These are phyloP conservation scores for Grapholita molesta DNA, from an alignment of 1,140 invertebrate genomes.

Conservation along the genomic window DNA sequence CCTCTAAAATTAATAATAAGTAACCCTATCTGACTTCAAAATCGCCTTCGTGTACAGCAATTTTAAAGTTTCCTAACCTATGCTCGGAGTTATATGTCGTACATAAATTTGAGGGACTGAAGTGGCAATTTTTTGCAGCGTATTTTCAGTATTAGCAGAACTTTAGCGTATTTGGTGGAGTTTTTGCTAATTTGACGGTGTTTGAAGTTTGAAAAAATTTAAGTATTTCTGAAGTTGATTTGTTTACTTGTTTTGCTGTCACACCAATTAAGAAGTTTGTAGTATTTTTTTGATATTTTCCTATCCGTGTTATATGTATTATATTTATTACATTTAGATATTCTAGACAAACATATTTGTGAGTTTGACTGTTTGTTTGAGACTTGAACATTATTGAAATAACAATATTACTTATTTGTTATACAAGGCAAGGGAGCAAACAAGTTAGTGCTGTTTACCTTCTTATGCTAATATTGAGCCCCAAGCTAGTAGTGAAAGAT, in stretches of 20 bases:
- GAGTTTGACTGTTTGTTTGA: too few species aligned
- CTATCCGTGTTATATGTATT: too few species aligned
- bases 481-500: too few species aligned
- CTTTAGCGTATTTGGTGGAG: not conserved
- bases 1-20: not conserved
- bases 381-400: too few species aligned
- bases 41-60: not conserved
- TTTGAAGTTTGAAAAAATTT: not conserved
- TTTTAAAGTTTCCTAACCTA: not conserved
- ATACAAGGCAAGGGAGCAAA: too few species aligned
- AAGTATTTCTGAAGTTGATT: not conserved
- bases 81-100: not conserved
- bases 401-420: too few species aligned
- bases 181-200: not conserved
- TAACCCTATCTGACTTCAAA: not conserved
- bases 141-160: not conserved
- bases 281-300: not conserved
- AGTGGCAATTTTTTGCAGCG: not conserved
- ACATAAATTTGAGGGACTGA: not conserved
- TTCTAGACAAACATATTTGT: too few species aligned
- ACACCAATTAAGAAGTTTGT: too few species aligned
- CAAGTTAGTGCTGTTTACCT: too few species aligned
- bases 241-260: not conserved
- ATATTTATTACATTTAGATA: too few species aligned
- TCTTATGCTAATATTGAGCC: too few species aligned